phyloP scores from a whole-genome alignment of 2,797 vertebrate genomes.

The Mastacembelus armatus region DNA sequence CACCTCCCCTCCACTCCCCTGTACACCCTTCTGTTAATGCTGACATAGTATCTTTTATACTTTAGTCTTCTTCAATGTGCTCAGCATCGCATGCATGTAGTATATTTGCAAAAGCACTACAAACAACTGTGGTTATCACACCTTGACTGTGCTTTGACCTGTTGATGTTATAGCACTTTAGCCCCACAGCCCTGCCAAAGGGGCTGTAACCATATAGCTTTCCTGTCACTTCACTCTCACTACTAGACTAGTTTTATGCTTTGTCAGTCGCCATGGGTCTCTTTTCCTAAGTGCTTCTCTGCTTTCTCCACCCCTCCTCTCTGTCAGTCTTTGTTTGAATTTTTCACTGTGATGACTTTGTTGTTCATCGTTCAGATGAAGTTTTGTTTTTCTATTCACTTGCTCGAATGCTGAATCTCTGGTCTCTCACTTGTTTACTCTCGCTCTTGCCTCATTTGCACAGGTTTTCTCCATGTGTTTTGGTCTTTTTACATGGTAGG shows the following conservation, averaged over 20 bases:
- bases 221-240: conserved; percentile 54
- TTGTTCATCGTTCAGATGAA: conserved; percentile 2
- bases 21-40: conserved; percentile 26
- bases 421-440: too few relatives aligned
- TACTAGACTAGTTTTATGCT: conserved; percentile 25
- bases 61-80: conserved; percentile 5
- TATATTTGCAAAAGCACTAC: background rate
- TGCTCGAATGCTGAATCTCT: too few relatives aligned
- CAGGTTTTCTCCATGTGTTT: too few relatives aligned
- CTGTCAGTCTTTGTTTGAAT: background rate
- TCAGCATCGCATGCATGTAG: background rate
- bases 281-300: conserved; percentile 45
- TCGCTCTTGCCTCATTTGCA: too few relatives aligned
- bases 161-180: conserved; percentile 45
- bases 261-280: conserved; percentile 39
- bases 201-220: conserved; percentile 29
- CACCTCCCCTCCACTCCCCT: conserved; percentile 23
- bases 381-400: too few relatives aligned
- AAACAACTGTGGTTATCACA: conserved; percentile 1
- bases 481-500: too few relatives aligned
- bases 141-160: conserved; percentile 15
- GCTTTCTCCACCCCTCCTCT: background rate
- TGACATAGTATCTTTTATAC: conserved; percentile 32
- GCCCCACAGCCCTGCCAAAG: conserved; percentile 25
- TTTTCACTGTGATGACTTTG: background rate